Evolutionary conservation across 1,140 invertebrate species (phyloP), one percentile per base, ranked within the genome.

Genomic region (Ceratitis capitata): DNA sequence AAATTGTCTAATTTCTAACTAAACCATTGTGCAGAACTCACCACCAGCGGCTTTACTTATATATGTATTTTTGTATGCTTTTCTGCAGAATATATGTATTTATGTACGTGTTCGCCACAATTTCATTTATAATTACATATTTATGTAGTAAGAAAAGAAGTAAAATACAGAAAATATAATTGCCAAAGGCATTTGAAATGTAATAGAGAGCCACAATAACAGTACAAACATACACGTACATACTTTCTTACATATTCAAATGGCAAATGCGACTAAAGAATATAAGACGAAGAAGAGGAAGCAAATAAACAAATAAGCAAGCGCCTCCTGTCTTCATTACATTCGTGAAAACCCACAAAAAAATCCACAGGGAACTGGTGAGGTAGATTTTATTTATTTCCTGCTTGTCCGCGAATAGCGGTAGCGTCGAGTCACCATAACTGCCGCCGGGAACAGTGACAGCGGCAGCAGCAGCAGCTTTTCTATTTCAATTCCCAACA

Each of bases 231-330:
- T n/a, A n/a, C n/a, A n/a, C n/a, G n/a, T n/a, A n/a, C n/a, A n/a
- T n/a, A n/a, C n/a, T n/a, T n/a, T n/a, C n/a, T n/a, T n/a, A 16
- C 69, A 78, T 61, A 61, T 78, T 42, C 69, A 78, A 78, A 78
- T 78, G 39, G 69, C 7, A 23, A n/a, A 42, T 35, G 39, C 69
- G 69, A 5, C 6, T 4, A 39, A 23, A 78, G 35, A 61, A 61
- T 12, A 26, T 29, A 61, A 61, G 23, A 32, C 23, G n/a, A n/a
- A n/a, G n/a, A n/a, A n/a, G n/a, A 53, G 9, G 19, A 4, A 23
- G 51, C 19, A 53, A n/a, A n/a, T n/a, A n/a, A n/a, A n/a, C n/a
- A n/a, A 61, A 32, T 26, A 45, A 78, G n/a, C n/a, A n/a, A 78
- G 69, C 69, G 69, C 39, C 69, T 35, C 39, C 69, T 35, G 69